These are phyloP conservation scores for Goniozus legneri DNA, from an alignment of 1,140 invertebrate species.

Conservation along the genomic window DNA sequence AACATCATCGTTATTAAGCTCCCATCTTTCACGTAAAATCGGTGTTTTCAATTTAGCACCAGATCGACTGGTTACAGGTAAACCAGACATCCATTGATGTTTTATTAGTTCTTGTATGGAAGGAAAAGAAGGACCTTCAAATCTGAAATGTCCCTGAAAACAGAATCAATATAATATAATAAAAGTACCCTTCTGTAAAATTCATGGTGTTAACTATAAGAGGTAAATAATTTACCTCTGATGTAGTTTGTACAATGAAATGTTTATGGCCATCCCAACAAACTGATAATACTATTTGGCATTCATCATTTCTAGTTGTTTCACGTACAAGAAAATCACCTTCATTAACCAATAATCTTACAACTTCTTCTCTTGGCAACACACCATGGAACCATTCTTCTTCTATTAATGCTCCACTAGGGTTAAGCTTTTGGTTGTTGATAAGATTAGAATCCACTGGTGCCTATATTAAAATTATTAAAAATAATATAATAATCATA, in stretches of 20 bases:
- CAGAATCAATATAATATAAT: constrained; percentile 9
- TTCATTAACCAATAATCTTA: constrained; percentile 79
- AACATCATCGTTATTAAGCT: constrained; percentile 95
- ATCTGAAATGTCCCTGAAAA: constrained; percentile 80
- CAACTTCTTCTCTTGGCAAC: constrained; percentile 91
- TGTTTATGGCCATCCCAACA: constrained; percentile 95
- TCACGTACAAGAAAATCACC: constrained; percentile 94
- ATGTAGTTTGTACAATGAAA: constrained; percentile 94
- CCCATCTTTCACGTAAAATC: constrained; percentile 90
- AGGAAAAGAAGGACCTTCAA: constrained; percentile 90
- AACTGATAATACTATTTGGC: constrained; percentile 91
- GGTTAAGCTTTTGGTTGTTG: constrained; percentile 41
- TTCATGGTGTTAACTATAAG: too few species aligned
- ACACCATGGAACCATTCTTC: constrained; percentile 99
- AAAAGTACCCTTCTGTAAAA: too few species aligned
- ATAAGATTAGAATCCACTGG: constrained; percentile 36
- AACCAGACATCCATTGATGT: constrained; percentile 78
- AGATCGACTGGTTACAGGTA: constrained; percentile 86
- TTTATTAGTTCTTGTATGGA: constrained; percentile 88
- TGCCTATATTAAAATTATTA: too few species aligned
- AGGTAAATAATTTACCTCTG: constrained; percentile 62
- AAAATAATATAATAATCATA: too few species aligned
- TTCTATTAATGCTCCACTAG: constrained; percentile 62
- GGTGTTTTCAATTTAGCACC: constrained; percentile 85
- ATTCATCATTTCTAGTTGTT: constrained; percentile 88